phyloP scores from a whole-genome alignment of 2,113 vertebrate genomes.

The Nansenia antarctica region DNA sequence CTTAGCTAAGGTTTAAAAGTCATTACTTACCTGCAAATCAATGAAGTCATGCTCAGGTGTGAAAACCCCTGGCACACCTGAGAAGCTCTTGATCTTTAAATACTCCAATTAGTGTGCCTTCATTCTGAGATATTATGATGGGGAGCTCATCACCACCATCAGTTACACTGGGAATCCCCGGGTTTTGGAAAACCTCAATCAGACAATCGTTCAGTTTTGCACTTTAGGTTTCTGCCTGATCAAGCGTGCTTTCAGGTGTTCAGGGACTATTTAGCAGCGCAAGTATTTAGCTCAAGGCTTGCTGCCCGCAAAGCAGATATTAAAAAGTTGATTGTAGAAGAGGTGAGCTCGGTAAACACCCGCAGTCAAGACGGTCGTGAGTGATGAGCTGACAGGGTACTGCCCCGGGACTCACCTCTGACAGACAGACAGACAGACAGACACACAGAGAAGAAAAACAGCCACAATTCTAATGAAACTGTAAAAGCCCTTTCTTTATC shows the following conservation, averaged over 20 bases:
- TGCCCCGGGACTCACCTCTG: too few species aligned
- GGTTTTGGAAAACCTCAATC: constrained; percentile 31
- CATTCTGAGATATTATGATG: constrained; percentile 19
- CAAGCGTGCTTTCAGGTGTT: constrained; percentile 25
- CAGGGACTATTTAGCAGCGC: constrained; percentile 23
- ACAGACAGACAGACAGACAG: too few species aligned
- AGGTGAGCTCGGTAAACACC: too few species aligned
- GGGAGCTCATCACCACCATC: too few species aligned
- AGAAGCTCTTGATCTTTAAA: constrained; percentile 25
- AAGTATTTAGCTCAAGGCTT: constrained; percentile 33
- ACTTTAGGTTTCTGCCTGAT: constrained; percentile 39
- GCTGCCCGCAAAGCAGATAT: constrained; percentile 32
- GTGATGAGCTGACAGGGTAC: not conserved
- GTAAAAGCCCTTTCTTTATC: too few species aligned
- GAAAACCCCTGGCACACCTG: constrained; percentile 24
- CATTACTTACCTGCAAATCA: too few species aligned
- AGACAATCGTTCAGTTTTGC: constrained; percentile 24
- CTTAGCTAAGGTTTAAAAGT: too few species aligned
- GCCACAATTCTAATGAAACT: too few species aligned
- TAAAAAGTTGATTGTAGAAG: constrained; percentile 10
- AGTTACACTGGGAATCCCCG: constrained; percentile 54
- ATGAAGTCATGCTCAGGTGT: too few species aligned
- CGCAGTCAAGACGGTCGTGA: too few species aligned
- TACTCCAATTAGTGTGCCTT: constrained; percentile 38
- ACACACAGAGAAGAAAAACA: too few species aligned